A percentile compares a stretch with the other conserved stretches of the same genome.
phyloP scores from a whole-genome alignment of 1,140 invertebrate genomes.

The Euborellia annulipes region DNA sequence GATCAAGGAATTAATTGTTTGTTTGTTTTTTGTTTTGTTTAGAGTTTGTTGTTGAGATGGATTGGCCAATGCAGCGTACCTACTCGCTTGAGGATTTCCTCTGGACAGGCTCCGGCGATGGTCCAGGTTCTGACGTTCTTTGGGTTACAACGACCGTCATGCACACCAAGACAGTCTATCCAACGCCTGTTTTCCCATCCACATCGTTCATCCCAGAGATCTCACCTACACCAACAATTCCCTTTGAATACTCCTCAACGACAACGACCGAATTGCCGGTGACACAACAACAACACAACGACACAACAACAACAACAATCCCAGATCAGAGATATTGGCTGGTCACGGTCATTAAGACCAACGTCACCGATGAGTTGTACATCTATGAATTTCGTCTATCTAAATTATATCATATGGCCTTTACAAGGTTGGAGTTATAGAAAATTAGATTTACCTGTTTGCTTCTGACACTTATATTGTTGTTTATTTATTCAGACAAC shows the following conservation, averaged over 20 bases:
- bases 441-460: conserved; percentile 45
- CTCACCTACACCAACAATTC: conserved; percentile 18
- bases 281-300: no score
- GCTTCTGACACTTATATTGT: conserved; percentile 6
- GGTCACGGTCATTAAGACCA: conserved; percentile 48
- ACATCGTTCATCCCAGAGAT: conserved; percentile 10
- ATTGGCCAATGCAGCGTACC: conserved; percentile 35
- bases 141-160: conserved; percentile 22
- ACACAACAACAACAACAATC: conserved; percentile 21
- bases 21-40: no score
- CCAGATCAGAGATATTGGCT: conserved; percentile 53
- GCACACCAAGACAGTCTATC: conserved; percentile 36
- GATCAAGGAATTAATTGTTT: no score
- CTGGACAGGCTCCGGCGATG: conserved; percentile 70
- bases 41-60: conserved; percentile 29
- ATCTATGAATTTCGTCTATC: conserved; percentile 27
- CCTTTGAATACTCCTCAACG: conserved; percentile 4
- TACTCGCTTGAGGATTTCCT: conserved; percentile 65
- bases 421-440: conserved; percentile 37
- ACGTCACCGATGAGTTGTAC: conserved; percentile 24
- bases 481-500: conserved; percentile 36
- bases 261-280: conserved; percentile 16
- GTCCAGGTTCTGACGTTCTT: conserved; percentile 24
- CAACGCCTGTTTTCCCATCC: conserved; percentile 7
- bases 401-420: conserved; percentile 31